These are phyloP conservation scores for Eublepharis macularius DNA, from an alignment of 2,113 vertebrate species.

Conservation along the genomic window DNA sequence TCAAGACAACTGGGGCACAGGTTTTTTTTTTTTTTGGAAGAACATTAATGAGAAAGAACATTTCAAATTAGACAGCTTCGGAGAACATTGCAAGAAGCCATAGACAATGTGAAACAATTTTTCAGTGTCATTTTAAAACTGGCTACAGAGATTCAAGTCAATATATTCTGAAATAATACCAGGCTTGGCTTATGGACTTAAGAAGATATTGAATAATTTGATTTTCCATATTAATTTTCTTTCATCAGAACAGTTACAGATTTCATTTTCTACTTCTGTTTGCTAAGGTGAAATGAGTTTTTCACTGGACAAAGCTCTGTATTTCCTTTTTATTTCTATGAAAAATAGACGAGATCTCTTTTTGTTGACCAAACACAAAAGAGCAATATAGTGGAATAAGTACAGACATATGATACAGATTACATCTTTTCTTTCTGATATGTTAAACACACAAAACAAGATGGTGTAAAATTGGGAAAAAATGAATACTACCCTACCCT, in stretches of 20 bases:
- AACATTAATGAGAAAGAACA: neutral
- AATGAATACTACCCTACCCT: neutral
- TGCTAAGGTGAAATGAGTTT: neutral
- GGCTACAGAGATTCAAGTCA: neutral
- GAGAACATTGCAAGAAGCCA: neutral
- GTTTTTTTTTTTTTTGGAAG: too few relatives aligned
- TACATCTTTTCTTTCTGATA: neutral
- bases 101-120: neutral
- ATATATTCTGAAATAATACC: constrained; percentile 1
- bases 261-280: constrained; percentile 18
- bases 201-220: constrained; percentile 14
- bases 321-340: neutral
- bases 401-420: neutral
- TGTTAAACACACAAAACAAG: neutral
- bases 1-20: too few relatives aligned
- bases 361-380: constrained; percentile 1
- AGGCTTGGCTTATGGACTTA: constrained; percentile 2
- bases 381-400: neutral
- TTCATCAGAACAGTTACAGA: constrained; percentile 2
- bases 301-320: neutral
- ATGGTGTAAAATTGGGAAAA: neutral
- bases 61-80: neutral
- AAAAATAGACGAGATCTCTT: neutral
- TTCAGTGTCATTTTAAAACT: constrained; percentile 1
- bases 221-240: constrained; percentile 18